A percentile compares a stretch with the other conserved stretches of the same genome.
Evolutionary conservation across 2,113 vertebrate species (phyloP).

Genomic region (Hydrolagus affinis): DNA sequence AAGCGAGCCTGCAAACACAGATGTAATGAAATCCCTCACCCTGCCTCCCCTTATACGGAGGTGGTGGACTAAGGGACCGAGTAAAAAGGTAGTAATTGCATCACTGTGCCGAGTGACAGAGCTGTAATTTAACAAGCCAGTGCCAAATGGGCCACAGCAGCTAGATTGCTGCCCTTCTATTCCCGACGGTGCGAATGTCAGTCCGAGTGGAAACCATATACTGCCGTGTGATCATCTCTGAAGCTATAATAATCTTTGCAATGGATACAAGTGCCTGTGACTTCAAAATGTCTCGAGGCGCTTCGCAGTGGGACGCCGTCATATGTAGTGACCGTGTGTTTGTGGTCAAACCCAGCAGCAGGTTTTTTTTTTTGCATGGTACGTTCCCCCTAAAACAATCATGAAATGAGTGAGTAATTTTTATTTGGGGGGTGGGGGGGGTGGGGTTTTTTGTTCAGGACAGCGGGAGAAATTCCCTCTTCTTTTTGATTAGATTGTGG

Average conservation of each 20-base stretch:
- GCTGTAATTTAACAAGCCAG: slow-evolving; percentile 15
- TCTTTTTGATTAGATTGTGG: no score
- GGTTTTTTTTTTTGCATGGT: no score
- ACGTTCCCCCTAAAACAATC: no score
- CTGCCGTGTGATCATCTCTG: background rate
- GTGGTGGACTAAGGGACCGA: background rate
- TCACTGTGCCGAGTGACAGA: slow-evolving; percentile 16
- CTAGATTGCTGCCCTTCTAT: slow-evolving; percentile 13
- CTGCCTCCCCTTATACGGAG: slow-evolving; percentile 22
- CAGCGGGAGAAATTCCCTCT: no score
- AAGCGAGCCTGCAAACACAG: slow-evolving; percentile 9
- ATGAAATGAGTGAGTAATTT: no score
- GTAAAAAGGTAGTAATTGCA: slow-evolving; percentile 29
- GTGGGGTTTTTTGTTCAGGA: no score
- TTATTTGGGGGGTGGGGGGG: no score
- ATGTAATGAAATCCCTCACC: slow-evolving; percentile 20
- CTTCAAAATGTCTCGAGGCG: no score
- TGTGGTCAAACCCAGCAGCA: no score
- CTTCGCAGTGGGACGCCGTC: no score
- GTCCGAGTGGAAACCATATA: background rate
- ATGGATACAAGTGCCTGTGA: no score
- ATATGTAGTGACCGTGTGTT: no score
- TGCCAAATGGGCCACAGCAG: slow-evolving; percentile 19
- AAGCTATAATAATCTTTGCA: background rate
- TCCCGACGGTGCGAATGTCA: slow-evolving; percentile 13